Percentiles rank a stretch among this genome's conserved stretches.
phyloP scores from a whole-genome alignment of 2,888 invertebrate genomes.

The Diaprepes abbreviatus region DNA sequence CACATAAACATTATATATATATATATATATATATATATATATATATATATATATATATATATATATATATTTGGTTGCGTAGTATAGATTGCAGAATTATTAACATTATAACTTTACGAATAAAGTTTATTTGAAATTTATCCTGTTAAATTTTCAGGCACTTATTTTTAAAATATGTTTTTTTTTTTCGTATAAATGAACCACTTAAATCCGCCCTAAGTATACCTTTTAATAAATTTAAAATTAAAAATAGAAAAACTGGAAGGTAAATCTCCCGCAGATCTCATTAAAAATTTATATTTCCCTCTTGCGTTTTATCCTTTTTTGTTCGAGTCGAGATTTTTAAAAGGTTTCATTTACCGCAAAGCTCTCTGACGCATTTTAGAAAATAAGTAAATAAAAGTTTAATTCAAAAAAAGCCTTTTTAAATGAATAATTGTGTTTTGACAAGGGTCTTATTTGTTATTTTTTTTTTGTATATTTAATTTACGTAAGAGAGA shows the following conservation, averaged over 20 bases:
- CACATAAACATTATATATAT: too few species aligned
- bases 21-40: too few species aligned
- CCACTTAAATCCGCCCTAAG: neutral
- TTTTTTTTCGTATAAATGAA: too few species aligned
- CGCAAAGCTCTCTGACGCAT: neutral
- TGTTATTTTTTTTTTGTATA: neutral
- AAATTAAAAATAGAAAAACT: neutral
- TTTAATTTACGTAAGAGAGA: neutral
- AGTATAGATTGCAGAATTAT: too few species aligned
- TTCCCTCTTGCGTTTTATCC: constrained; percentile 18
- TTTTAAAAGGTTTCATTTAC: constrained; percentile 23
- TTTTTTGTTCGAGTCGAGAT: constrained; percentile 4
- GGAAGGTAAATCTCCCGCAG: neutral
- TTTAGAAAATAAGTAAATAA: constrained; percentile 8
- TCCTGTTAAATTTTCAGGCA: too few species aligned
- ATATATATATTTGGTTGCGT: too few species aligned
- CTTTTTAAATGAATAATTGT: neutral
- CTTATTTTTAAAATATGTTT: too few species aligned
- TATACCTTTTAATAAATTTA: neutral
- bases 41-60: too few species aligned
- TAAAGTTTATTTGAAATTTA: too few species aligned
- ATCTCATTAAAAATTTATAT: constrained; percentile 29
- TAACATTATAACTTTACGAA: too few species aligned
- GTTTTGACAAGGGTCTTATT: neutral
- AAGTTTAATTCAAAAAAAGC: neutral